Percentiles rank a stretch among this genome's conserved stretches.
Evolutionary conservation across 2,797 vertebrate species (phyloP).

Genomic region (Muscicapa striata): DNA sequence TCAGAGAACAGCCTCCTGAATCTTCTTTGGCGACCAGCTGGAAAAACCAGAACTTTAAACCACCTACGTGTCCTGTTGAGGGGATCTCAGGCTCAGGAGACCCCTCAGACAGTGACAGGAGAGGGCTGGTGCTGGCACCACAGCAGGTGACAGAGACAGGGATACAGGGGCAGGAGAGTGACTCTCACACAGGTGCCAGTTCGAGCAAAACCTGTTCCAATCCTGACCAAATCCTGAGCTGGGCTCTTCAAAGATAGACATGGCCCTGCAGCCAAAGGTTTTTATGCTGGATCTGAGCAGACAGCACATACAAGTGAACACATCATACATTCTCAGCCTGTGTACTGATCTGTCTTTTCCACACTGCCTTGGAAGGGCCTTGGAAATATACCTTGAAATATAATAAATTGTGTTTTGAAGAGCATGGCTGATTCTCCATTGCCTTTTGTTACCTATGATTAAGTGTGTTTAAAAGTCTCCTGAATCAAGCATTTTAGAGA

Average conservation of each 20-base stretch:
- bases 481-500: background rate
- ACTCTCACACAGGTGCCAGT: background rate
- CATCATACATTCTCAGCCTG: background rate
- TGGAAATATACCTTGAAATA: background rate
- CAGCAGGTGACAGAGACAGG: background rate
- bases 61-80: no score
- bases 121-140: background rate
- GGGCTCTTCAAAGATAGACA: background rate
- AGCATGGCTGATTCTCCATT: background rate
- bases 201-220: background rate
- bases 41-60: no score
- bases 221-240: background rate
- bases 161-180: background rate
- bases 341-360: background rate
- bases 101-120: background rate
- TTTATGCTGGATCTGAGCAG: background rate
- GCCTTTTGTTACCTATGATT: background rate
- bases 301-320: accelerated
- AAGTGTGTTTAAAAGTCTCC: background rate
- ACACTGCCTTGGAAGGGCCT: background rate
- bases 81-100: no score
- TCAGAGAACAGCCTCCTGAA: no score
- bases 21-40: no score
- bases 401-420: background rate
- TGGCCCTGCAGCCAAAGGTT: background rate